Base-by-base conservation (phyloP, 2,888 invertebrate genomes). In the Leucoptera coffeella region DNA sequence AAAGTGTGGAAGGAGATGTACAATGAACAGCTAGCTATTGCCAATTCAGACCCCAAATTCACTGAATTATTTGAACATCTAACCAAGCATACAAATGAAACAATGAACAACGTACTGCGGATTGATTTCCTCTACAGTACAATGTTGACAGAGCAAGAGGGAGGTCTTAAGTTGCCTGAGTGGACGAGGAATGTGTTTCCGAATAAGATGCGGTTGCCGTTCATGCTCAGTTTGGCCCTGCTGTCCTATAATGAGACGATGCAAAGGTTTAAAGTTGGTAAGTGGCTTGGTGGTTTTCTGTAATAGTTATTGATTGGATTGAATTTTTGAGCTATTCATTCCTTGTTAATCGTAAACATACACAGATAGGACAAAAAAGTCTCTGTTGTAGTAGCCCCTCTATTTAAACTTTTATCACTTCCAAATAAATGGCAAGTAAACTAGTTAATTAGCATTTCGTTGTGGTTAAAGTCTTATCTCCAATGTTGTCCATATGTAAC, bases 171-270 rank as follows among this genome's bases (percentile, higher is more conserved):
- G 23, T 50, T 90, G n/a, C 89, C 89, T 0, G 67, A 75, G 22
- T 87, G 88, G 87, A 79, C 85, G 0, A 73, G 74, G 34, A 72
- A 74, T 31, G 78, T 82, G 20, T 83, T 81, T 38, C 82, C 86
- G 0, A 61, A 73, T 22, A 73, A 73, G 45, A 80, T 90, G 77
- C 61, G 73, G 29, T 50, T 60, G 11, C 59, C 86, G 2, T 82
- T 82, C 7, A 79, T 80, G 43, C 60, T 78, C 20, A 84, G 83
- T 41, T 75, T 88, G 35, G 75, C 79, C 3, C 44, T 83, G 14
- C 77, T 83, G 39, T 81, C 86, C 0, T 79, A 84, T 43, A 82
- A 82, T 33, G 69, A 73, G 29, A 69, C 77, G 3, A 74, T 88
- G 72, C 82, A 80, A 49, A 73, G 78, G 37, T 69, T 88, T 15